Evolutionary conservation across 2,888 invertebrate genomes (phyloP).

Genomic region (Drosophila falleni): DNA sequence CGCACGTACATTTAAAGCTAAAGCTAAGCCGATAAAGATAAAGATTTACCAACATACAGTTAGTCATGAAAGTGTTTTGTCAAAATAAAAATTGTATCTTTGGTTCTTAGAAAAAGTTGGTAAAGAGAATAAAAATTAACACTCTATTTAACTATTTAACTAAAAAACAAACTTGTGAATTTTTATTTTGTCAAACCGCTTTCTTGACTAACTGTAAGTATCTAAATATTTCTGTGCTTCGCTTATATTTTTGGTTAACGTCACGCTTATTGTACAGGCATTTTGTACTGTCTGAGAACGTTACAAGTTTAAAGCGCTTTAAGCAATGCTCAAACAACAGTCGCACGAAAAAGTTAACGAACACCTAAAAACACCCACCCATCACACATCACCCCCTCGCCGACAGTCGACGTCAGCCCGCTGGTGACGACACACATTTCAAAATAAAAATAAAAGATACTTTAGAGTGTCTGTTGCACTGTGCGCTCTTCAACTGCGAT

Average conservation of each 20-base stretch:
- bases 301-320: constrained; percentile 60
- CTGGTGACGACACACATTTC: constrained; percentile 77
- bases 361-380: constrained; percentile 12
- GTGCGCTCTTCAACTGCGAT: constrained; percentile 27
- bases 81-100: too few species aligned
- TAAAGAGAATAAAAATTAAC: too few species aligned
- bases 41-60: constrained; percentile 47
- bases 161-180: too few species aligned
- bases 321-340: constrained; percentile 49
- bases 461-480: constrained; percentile 56
- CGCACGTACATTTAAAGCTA: constrained; percentile 39
- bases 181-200: too few species aligned
- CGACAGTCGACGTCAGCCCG: constrained; percentile 26
- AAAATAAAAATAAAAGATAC: constrained; percentile 44
- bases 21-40: constrained; percentile 71
- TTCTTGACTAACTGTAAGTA: not conserved
- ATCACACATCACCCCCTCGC: constrained; percentile 1
- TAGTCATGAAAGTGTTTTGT: too few species aligned
- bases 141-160: too few species aligned
- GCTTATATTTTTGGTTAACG: constrained; percentile 29
- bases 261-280: constrained; percentile 18
- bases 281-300: constrained; percentile 58
- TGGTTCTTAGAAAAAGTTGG: too few species aligned
- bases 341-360: constrained; percentile 6
- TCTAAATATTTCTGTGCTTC: not conserved